Evolutionary conservation across 2,113 vertebrate species (phyloP).

Genomic region (Rallus limicola): DNA sequence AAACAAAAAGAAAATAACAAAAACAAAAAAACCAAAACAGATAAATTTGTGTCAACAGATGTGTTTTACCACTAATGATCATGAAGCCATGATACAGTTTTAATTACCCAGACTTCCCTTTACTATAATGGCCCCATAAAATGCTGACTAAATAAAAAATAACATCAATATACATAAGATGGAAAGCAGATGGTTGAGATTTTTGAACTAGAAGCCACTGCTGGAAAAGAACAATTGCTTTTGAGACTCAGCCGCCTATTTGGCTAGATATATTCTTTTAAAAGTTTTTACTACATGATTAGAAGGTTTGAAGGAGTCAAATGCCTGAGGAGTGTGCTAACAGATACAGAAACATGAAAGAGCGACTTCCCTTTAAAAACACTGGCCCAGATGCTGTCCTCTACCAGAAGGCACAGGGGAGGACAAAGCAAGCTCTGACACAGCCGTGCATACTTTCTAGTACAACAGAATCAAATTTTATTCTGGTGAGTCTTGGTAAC

Average conservation of each 20-base stretch:
- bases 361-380: not conserved
- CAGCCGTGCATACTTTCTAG: not conserved
- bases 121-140: conserved; percentile 21
- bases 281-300: conserved; percentile 49
- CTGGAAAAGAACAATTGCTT: conserved; percentile 40
- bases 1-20: too few species aligned
- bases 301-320: conserved; percentile 37
- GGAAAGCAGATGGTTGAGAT: conserved; percentile 68
- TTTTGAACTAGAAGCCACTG: conserved; percentile 53
- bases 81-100: not conserved
- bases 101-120: conserved; percentile 25
- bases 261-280: conserved; percentile 48
- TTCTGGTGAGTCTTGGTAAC: not conserved
- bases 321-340: conserved; percentile 15
- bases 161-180: conserved; percentile 64
- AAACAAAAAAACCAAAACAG: not conserved
- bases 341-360: conserved; percentile 45
- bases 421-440: not conserved
- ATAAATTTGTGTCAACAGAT: conserved; percentile 13
- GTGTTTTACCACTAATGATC: conserved; percentile 38
- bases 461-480: not conserved
- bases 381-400: not conserved
- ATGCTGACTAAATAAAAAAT: conserved; percentile 49
- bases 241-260: conserved; percentile 26
- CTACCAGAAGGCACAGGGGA: not conserved